Conservation (phyloP, 2,113 vertebrate species). For the Poeciliopsis occidentalis region DNA sequence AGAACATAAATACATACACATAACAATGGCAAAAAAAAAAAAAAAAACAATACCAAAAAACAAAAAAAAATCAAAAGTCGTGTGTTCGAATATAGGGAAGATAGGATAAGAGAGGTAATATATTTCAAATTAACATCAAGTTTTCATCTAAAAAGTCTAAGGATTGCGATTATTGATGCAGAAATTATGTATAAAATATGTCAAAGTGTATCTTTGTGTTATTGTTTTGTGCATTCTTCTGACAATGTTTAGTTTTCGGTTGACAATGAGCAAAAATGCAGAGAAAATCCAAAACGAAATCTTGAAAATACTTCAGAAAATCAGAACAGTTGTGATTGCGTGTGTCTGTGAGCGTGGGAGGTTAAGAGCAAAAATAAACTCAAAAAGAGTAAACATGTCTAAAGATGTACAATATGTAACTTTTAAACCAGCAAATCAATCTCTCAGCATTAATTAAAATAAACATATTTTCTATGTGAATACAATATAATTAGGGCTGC, state of each 20-base stretch:
- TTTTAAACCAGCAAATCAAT: not conserved
- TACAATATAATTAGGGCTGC: not conserved
- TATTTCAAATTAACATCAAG: not conserved
- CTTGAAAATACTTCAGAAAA: not conserved
- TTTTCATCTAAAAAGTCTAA: not conserved
- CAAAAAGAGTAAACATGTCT: not conserved
- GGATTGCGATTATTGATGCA: not conserved
- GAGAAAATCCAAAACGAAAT: not conserved
- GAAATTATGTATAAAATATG: not conserved
- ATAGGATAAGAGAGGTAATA: not conserved
- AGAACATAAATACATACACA: no score
- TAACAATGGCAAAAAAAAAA: no score
- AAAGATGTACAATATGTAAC: not conserved
- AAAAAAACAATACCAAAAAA: no score
- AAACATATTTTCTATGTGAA: not conserved
- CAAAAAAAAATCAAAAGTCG: no score
- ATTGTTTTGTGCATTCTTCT: not conserved
- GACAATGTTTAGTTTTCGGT: not conserved
- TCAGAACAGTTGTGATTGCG: not conserved
- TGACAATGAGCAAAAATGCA: not conserved
- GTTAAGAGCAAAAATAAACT: not conserved
- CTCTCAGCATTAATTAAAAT: not conserved
- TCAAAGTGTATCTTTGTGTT: not conserved
- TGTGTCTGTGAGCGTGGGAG: no score
- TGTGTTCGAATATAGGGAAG: not conserved